Base-by-base conservation (phyloP, 2,888 invertebrate species). In the Artemia sinica region DNA sequence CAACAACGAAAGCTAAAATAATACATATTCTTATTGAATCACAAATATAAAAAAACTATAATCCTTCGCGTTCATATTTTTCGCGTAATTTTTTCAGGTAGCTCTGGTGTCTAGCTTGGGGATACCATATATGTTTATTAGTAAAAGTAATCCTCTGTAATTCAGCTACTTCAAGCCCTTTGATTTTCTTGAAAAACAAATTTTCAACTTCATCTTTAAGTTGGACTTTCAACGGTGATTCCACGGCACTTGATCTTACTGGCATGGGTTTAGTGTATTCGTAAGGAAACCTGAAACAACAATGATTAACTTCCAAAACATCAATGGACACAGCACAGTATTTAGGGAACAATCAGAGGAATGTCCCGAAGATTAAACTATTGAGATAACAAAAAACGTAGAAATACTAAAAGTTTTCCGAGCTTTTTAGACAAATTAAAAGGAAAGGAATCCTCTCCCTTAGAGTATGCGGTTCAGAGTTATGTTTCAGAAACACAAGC, bases 111-210 rank as follows among this genome's bases (percentile, higher is more conserved):
- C 86, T 82, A 18, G 84, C 79, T 74, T 85, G 82, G 0, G 89
- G 89, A 76, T 84, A 90, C 91, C 91, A 92, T 50, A 85, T 81
- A 75, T 91, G 89, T 76, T 86, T 87, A 1, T 88, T 87, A 1
- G 91, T 91, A 73, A 85, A 81, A 0, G 91, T 92, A 10, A 90
- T 76, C 73, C 83, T 83, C 77, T 86, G 84, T 8, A 91, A 78
- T 75, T 91, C 87, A 75, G 86, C 82, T 12, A 87, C 81, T 0
- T 86, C 83, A 50, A 85, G 79, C 73, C 86, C 84, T 0, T 85
- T 83, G 70, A 82, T 82, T 74, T 86, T 84, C 69, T 82, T 81
- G 71, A 84, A 84, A 73, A 88, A 89, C 0, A 87, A 81, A 74
- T 82, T 79, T 75, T 80, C 80, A 3, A 84, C 82, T 72, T 81